Base-by-base conservation (phyloP, 2,113 vertebrate genomes). In the Strix aluco region DNA sequence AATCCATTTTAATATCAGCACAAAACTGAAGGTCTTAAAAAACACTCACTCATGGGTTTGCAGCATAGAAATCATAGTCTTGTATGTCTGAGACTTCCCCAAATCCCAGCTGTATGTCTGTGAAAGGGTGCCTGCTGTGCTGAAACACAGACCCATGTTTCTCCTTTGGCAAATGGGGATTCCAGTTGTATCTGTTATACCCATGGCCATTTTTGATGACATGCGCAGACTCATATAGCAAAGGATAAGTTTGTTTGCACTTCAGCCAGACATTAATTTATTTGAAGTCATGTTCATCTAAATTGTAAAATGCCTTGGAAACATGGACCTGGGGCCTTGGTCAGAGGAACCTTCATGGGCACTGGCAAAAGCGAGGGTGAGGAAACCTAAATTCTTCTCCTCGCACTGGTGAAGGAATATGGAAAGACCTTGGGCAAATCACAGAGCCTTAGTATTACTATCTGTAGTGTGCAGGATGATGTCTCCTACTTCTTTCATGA, bases 11-110 rank as follows among this genome's bases (percentile, higher is more conserved):
- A 57, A 10, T 52, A 52, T 34, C 38, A 51, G 6, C n/a, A 22
- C 52, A 75, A 75, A 85, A 18, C 5, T 47, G 29, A 55, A 71
- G n/a, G 8, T 26, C 32, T 70, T 63, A 2, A 75, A 65, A 77
- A 40, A 0, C 5, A 13, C 9, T n/a, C 2, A 0, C 21, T 92
- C 0, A 0, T 27, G 22, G 36, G 15, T 55, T 75, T 77, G 10
- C 47, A 91, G 40, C 5, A 1, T 16, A n/a, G 57, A 59, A 79
- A 83, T 73, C 15, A 8, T 10, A 47, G 18, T 8, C 10, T 30
- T 75, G 29, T 51, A 40, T 32, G 49, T 21, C 65, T 47, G 47
- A 75, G 38, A 30, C 13, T 51, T 55, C 22, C 15, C 18, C 0
- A 1, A 34, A 27, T n/a, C n/a, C 38, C 32, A n/a, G 8, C 52